phyloP scores from a whole-genome alignment of 35 echinoderm and acorn worm species.

The Amphiura filiformis region DNA sequence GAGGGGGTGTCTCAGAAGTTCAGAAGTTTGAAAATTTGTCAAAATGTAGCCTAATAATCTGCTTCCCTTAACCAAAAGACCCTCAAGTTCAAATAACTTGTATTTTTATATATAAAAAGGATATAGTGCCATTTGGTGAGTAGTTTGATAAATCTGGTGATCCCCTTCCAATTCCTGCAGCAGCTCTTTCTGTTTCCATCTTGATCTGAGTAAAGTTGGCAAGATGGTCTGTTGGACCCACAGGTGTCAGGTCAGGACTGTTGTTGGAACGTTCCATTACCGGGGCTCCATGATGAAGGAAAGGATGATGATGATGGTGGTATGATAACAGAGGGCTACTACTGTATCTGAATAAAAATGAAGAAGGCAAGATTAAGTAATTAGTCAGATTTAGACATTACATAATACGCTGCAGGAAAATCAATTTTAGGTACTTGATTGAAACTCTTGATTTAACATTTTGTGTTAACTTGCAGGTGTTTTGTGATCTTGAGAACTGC shows the following conservation, averaged over 20 bases:
- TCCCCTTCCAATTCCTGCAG: conserved; percentile 16
- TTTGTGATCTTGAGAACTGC: no score
- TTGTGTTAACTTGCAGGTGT: no score
- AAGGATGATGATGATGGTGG: conserved; percentile 13
- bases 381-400: no score
- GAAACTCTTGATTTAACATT: no score
- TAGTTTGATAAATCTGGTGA: conserved; percentile 58
- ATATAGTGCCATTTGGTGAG: conserved; percentile 87
- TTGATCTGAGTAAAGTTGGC: conserved; percentile 56
- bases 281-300: neutral
- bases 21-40: no score
- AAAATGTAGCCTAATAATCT: no score
- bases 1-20: no score
- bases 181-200: conserved; percentile 59
- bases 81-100: neutral
- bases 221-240: neutral
- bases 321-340: conserved; percentile 14
- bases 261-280: neutral
- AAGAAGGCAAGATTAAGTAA: neutral
- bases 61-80: neutral
- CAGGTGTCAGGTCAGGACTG: neutral
- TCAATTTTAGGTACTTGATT: no score
- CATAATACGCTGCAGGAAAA: no score
- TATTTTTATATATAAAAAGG: conserved; percentile 47
- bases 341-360: neutral